Base-by-base conservation (phyloP, 2,888 invertebrate species). In the Pyralis farinalis region DNA sequence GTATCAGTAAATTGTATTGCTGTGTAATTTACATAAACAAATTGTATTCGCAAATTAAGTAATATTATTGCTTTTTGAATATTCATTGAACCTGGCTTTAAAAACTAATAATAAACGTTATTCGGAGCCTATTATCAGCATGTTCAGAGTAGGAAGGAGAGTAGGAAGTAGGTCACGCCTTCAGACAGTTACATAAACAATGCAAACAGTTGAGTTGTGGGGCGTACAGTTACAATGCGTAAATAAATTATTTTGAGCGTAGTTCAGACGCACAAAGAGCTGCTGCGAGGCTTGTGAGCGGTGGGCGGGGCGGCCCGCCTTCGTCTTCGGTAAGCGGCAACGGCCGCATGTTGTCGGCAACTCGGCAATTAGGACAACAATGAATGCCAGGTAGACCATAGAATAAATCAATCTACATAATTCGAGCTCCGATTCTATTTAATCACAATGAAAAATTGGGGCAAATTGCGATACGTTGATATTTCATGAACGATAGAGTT, bases 291-390 rank as follows among this genome's bases (percentile, higher is more conserved):
- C n/a, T n/a, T n/a, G 53, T 55, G 63, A 70, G 63, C 65, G 63
- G 69, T 71, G 76, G 87, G 86, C 85, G 86, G 72, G 53, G 58
- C 76, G 74, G 44, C 62, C 61, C 85, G 85, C 85, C 86, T 72
- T 63, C 77, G 61, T 71, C 77, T 80, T 72, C 55, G 41, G 47
- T 41, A 51, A 47, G 51, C 45, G 51, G 25, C 25, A 4, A 2
- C 25, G 8, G 16, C 16, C 16, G 16, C 16, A 3, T 16, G n/a
- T 25, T 25, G 25, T 25, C 25, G n/a, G 25, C 16, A 16, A 16
- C 51, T 49, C 59, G 58, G 61, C 81, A 80, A 81, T 81, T 84
- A 82, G 49, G 59, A 58, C 62, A 58, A 75, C 79, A 83, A 76
- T 76, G 63, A 60, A 60, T 59, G 49, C 62, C 72, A 71, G 78